Percentiles rank a stretch among this genome's conserved stretches.
These are phyloP conservation scores for Drosophila leontia DNA, from an alignment of 1,140 invertebrate genomes.

Conservation along the genomic window DNA sequence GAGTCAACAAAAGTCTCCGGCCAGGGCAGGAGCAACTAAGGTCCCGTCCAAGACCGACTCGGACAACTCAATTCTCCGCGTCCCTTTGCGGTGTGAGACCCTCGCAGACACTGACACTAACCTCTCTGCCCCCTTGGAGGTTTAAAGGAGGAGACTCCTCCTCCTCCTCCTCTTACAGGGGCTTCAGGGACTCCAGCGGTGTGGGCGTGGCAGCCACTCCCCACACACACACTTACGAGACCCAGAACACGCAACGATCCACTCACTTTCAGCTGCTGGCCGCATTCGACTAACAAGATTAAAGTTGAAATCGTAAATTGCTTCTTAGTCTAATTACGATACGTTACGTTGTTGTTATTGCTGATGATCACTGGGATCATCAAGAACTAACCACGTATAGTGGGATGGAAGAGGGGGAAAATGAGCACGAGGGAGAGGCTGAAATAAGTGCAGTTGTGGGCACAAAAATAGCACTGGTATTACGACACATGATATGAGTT, in stretches of 20 bases:
- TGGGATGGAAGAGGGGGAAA: background rate
- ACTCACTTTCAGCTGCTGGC: conserved; percentile 67
- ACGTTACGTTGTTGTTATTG: conserved; percentile 49
- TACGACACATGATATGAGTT: too few species aligned
- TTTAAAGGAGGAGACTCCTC: background rate
- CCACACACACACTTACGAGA: conserved; percentile 31
- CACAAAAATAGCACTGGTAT: background rate
- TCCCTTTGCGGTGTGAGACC: conserved; percentile 12
- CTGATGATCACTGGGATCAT: conserved; percentile 71
- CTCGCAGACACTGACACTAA: conserved; percentile 42
- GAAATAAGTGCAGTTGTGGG: background rate
- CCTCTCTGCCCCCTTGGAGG: conserved; percentile 14
- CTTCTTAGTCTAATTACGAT: conserved; percentile 79
- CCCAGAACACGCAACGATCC: conserved; percentile 40
- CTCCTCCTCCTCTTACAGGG: background rate
- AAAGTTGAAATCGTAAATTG: conserved; percentile 82
- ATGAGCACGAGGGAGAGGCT: background rate
- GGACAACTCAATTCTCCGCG: conserved; percentile 68
- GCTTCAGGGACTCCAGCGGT: conserved; percentile 10
- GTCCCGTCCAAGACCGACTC: conserved; percentile 21
- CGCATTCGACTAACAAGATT: conserved; percentile 79
- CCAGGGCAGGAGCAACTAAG: conserved; percentile 4
- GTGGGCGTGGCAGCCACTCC: conserved; percentile 41
- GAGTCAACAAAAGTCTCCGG: conserved; percentile 65
- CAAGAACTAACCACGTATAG: conserved; percentile 40